A percentile compares a stretch with the other conserved stretches of the same genome.
phyloP scores from a whole-genome alignment of 2,113 vertebrate species.

The Cyphomyrus discorhynchus region DNA sequence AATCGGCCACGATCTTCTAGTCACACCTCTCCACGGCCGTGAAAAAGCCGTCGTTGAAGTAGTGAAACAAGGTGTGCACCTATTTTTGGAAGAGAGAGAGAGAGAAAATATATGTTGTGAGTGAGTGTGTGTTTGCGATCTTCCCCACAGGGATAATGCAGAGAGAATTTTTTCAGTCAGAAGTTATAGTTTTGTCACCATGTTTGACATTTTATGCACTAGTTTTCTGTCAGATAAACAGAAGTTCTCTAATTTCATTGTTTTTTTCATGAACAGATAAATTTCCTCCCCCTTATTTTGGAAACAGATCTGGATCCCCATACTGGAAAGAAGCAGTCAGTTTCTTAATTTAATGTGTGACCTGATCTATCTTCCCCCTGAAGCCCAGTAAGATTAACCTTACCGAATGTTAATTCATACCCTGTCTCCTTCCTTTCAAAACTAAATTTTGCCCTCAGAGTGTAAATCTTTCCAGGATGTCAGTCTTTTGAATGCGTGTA shows the following conservation, averaged over 20 bases:
- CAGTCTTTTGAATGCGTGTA: not conserved
- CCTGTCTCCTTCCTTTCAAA: not conserved
- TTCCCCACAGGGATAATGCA: not conserved
- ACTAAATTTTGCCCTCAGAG: not conserved
- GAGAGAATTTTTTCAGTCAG: not conserved
- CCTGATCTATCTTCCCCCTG: not conserved
- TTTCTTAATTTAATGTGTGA: not conserved
- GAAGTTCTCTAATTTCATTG: not conserved
- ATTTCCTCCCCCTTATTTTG: not conserved
- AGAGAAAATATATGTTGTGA: no score
- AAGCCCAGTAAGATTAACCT: not conserved
- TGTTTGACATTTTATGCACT: not conserved
- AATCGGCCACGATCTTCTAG: not conserved
- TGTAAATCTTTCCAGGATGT: not conserved
- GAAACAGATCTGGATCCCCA: not conserved
- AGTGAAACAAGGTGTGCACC: not conserved
- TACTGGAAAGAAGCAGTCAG: not conserved
- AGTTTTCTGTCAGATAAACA: not conserved
- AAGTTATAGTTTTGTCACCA: not conserved
- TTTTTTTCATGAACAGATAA: not conserved
- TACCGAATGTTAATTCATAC: not conserved
- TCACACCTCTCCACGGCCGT: not conserved
- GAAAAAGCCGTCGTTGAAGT: not conserved
- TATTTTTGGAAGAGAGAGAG: not conserved
- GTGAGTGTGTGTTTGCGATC: not conserved